Conservation (phyloP, 2,888 invertebrate species). For the Heliconius ethilla region DNA sequence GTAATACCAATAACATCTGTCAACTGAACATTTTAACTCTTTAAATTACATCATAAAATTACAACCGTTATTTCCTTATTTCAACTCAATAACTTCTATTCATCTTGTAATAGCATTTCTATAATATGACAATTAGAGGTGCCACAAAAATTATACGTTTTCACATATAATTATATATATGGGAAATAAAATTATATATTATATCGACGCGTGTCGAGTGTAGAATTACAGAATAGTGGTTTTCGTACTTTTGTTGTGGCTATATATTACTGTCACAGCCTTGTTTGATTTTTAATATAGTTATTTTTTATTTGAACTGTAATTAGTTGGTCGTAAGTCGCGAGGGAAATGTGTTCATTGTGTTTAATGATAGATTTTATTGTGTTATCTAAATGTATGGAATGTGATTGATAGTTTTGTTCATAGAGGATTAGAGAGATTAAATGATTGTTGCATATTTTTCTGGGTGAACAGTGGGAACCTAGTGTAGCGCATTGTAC, state of each 20-base stretch:
- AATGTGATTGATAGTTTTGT: not conserved
- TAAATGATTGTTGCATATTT: not conserved
- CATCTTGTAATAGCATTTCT: constrained; percentile 32
- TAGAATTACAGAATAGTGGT: constrained; percentile 63
- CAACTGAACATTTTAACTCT: constrained; percentile 8
- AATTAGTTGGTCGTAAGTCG: not conserved
- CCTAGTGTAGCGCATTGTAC: no score
- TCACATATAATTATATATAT: constrained; percentile 29
- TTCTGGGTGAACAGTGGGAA: no score
- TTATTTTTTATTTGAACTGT: constrained; percentile 6
- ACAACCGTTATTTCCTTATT: constrained; percentile 36
- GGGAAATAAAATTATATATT: constrained; percentile 24
- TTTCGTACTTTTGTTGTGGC: constrained; percentile 68
- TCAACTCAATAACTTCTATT: constrained; percentile 33
- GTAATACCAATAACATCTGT: constrained; percentile 16
- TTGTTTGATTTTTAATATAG: constrained; percentile 10
- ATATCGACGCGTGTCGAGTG: constrained; percentile 54
- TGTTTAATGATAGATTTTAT: constrained; percentile 5
- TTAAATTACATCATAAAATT: constrained; percentile 24
- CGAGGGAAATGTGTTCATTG: not conserved
- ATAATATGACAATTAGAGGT: constrained; percentile 35
- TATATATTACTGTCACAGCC: constrained; percentile 64
- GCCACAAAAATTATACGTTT: constrained; percentile 33
- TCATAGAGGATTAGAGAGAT: not conserved
- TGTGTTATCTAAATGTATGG: not conserved